Evolutionary conservation across 2,113 vertebrate genomes (phyloP), one percentile per base, ranked within the genome.

Genomic region (Nibea albiflora): DNA sequence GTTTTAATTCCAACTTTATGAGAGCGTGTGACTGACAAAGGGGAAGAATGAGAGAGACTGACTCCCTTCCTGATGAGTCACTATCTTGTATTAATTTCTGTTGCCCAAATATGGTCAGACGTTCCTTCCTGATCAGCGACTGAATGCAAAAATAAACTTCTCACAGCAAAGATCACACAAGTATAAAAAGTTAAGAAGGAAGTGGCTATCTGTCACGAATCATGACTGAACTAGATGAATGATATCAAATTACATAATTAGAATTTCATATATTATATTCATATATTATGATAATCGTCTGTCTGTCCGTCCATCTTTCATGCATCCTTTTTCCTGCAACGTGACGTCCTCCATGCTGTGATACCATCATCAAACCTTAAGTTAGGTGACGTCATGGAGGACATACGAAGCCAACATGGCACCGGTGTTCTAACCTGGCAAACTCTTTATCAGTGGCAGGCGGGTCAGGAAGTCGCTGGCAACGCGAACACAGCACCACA

Each of bases 41-140:
- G 62, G 64, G 6, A 31, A 63, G 61, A 44, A 14, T 8, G 2
- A 70, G 10, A 52, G 69, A 52, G 69, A 22, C 20, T 3, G 42
- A 66, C 31, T 75, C 42, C 16, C 65, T 83, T 83, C 73, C 81
- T 79, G 54, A 47, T 80, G 69, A 85, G 52, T 85, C 74, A 83
- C 22, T 12, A 15, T 46, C 62, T 54, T 62, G 2, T 60, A 65
- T 26, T 52, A 1, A 71, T 22, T 68, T 35, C 63, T 35, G 68
- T 26, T 14, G 22, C 19, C 79, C 73, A 88, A 79, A 91, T 80
- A 85, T 80, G 67, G 79, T 53, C 56, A 6, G 4, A n/a, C 39
- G 3, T 72, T 79, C 62, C 84, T 85, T 82, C 88, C 68, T 63
- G 11, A 19, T 76, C 28, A 8, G 50, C 28, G 11, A 57, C 11